Base-by-base conservation (phyloP, 1,140 invertebrate genomes). In the Papilio machaon region DNA sequence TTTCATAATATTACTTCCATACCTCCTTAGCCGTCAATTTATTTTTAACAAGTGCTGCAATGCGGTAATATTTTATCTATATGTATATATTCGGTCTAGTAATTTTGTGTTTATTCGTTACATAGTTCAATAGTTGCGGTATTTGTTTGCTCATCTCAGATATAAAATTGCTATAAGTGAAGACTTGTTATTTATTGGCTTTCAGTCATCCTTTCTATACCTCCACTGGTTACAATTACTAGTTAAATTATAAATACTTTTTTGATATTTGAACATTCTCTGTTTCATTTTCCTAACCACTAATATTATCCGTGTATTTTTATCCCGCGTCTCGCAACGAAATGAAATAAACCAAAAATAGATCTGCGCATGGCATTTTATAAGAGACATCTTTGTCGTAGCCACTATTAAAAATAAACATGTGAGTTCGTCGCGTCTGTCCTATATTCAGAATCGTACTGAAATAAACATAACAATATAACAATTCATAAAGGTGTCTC, bases 1-100 rank as follows among this genome's bases (percentile, higher is more conserved):
- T 73, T 86, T 84, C 78, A 84, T 87, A 84, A 82, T 84, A 85
- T 81, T 84, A 80, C 82, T 60, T 64, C 35, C 19, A 60, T 58
- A 78, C 76, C 76, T 78, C 52, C 52, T 78, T 78, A 38, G 76
- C 76, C 35, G 54, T 78, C 60, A 78, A 78, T 80, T 80, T 60
- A n/a, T 43, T 80, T 80, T 60, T 60, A 80, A 83, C 76, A 78
- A 78, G 76, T 78, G 76, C 76, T 79, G 77, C 77, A 79, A 79
- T 79, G 77, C 77, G 77, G 77, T 79, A 30, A 77, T 17, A 70
- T 70, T 70, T 13, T 70, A n/a, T 19, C 2, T 10, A n/a, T 19
- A n/a, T n/a, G n/a, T n/a, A n/a, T n/a, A n/a, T n/a, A n/a, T n/a
- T n/a, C n/a, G n/a, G n/a, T n/a, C n/a, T n/a, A n/a, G n/a, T n/a